Percentiles rank a stretch among this genome's conserved stretches.
Conservation (phyloP, 1,140 invertebrate genomes). For the Scaptodrosophila lebanonensis region DNA sequence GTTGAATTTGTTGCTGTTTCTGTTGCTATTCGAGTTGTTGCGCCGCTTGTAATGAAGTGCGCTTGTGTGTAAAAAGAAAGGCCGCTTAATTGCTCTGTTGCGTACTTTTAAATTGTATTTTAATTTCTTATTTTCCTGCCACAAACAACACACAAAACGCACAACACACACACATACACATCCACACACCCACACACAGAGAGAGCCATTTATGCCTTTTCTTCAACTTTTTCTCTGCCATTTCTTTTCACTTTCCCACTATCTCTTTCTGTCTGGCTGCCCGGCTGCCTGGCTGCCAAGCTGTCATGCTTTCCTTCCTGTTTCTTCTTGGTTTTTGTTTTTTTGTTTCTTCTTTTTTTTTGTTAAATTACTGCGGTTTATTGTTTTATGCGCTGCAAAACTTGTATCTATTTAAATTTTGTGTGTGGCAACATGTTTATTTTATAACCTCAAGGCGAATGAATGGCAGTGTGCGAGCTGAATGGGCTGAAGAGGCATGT, state of each 20-base stretch:
- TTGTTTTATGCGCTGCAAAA: constrained; percentile 70
- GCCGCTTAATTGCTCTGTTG: constrained; percentile 70
- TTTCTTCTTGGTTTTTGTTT: constrained; percentile 14
- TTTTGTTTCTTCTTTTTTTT: constrained; percentile 12
- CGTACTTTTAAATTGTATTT: constrained; percentile 69
- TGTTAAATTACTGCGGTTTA: constrained; percentile 63
- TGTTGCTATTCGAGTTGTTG: constrained; percentile 42
- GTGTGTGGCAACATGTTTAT: constrained; percentile 76
- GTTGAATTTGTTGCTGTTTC: too few relatives aligned
- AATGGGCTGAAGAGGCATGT: constrained; percentile 3
- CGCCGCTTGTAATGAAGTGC: constrained; percentile 43
- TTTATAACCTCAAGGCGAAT: constrained; percentile 72
- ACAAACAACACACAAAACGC: too few relatives aligned
- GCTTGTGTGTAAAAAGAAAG: constrained; percentile 31
- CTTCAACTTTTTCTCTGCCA: constrained; percentile 13
- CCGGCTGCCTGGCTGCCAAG: too few relatives aligned
- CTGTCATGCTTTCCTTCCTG: too few relatives aligned
- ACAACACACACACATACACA: too few relatives aligned
- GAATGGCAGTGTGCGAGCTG: constrained; percentile 20
- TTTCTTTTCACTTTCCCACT: too few relatives aligned
- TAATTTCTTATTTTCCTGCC: constrained; percentile 54
- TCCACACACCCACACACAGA: not conserved
- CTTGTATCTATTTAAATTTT: constrained; percentile 77
- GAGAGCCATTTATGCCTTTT: constrained; percentile 17
- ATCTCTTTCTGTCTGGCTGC: too few relatives aligned